phyloP scores from a whole-genome alignment of 2,888 invertebrate species.

The Pammene fasciana region DNA sequence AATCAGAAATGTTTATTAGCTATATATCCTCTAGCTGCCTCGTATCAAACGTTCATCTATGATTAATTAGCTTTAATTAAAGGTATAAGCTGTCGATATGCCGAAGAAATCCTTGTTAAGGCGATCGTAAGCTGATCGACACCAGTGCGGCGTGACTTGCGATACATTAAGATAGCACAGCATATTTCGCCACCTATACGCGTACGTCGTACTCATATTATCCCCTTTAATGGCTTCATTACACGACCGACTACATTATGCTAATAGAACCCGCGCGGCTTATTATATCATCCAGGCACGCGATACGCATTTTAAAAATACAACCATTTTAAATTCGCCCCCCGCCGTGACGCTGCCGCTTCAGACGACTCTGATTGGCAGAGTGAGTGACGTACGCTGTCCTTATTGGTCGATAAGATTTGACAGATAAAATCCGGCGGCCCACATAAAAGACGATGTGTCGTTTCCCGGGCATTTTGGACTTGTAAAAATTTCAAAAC shows the following conservation, averaged over 20 bases:
- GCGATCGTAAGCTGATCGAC: slow-evolving; percentile 48
- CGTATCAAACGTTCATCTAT: slow-evolving; percentile 44
- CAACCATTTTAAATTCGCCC: slow-evolving; percentile 73
- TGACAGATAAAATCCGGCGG: slow-evolving; percentile 77
- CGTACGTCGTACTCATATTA: slow-evolving; percentile 50
- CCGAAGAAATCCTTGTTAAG: slow-evolving; percentile 44
- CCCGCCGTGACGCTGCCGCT: slow-evolving; percentile 74
- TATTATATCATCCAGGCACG: slow-evolving; percentile 74
- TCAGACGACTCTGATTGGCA: slow-evolving; percentile 72
- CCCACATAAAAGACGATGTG: slow-evolving; percentile 76
- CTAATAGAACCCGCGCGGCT: slow-evolving; percentile 57
- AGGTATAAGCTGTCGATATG: slow-evolving; percentile 52
- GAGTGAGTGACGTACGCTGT: slow-evolving; percentile 81
- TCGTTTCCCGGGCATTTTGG: slow-evolving; percentile 69
- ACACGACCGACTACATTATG: slow-evolving; percentile 63
- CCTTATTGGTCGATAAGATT: slow-evolving; percentile 82
- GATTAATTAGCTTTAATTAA: slow-evolving; percentile 63
- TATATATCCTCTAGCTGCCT: slow-evolving; percentile 41
- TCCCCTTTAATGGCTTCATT: slow-evolving; percentile 68
- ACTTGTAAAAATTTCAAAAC: slow-evolving; percentile 75
- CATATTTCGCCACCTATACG: slow-evolving; percentile 70
- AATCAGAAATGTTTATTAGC: slow-evolving; percentile 40
- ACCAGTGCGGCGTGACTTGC: slow-evolving; percentile 61
- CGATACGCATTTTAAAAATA: slow-evolving; percentile 70
- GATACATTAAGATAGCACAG: slow-evolving; percentile 72